Evolutionary conservation across 2,888 invertebrate species (phyloP).

Genomic region (Neoitamus cyanurus): DNA sequence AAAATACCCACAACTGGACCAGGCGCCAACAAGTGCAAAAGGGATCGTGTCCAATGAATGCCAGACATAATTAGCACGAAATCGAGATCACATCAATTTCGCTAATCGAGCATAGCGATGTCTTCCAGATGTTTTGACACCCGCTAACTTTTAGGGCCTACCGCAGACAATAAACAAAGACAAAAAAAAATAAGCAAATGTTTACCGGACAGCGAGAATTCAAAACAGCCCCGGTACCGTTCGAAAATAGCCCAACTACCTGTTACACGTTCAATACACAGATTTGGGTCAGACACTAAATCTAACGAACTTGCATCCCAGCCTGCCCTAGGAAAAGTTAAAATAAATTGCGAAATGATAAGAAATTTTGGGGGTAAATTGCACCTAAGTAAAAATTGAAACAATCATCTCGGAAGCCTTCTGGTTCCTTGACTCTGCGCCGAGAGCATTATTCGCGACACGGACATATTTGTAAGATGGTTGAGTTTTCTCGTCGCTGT

Average conservation of each 20-base stretch:
- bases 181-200: background rate
- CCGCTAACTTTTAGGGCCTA: background rate
- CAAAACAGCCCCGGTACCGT: conserved; percentile 24
- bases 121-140: conserved; percentile 17
- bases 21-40: background rate
- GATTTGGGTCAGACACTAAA: conserved; percentile 33
- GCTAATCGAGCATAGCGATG: background rate
- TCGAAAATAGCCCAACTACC: conserved; percentile 50
- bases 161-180: conserved; percentile 9
- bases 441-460: background rate
- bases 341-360: background rate
- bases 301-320: background rate
- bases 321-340: background rate
- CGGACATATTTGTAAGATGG: conserved; percentile 9
- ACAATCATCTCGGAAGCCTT: conserved; percentile 9
- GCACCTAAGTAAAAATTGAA: background rate
- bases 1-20: background rate
- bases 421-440: conserved; percentile 34
- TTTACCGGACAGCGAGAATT: background rate
- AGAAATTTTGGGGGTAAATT: background rate
- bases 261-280: conserved; percentile 30
- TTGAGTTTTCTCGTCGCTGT: conserved; percentile 10
- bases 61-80: background rate
- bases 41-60: background rate
- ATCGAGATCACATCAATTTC: background rate